A percentile compares a stretch with the other conserved stretches of the same genome.
Conservation (phyloP, 2,888 invertebrate species). For the Pristionchus mayeri region DNA sequence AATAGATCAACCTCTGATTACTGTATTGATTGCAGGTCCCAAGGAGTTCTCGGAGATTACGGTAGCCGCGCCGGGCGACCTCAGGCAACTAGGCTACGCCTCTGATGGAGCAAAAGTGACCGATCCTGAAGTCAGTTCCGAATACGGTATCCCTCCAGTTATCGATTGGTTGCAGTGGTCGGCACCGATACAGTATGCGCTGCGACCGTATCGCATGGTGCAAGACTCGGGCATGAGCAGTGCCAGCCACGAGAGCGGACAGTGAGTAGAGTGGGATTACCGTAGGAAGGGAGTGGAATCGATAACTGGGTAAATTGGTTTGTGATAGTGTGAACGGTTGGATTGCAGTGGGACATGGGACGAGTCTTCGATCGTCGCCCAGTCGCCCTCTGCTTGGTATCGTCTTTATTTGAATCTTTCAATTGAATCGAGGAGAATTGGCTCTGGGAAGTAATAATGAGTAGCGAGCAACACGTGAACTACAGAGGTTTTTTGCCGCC, state of each 20-base stretch:
- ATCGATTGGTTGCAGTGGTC: slow-evolving; percentile 41
- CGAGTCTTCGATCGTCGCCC: slow-evolving; percentile 53
- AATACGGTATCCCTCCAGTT: neutral
- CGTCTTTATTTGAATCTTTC: neutral
- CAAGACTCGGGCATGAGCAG: slow-evolving; percentile 37
- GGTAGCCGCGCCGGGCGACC: slow-evolving; percentile 57
- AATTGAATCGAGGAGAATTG: no score
- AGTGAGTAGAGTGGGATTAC: slow-evolving; percentile 36
- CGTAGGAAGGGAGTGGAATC: neutral
- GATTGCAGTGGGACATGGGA: slow-evolving; percentile 32
- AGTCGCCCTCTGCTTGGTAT: slow-evolving; percentile 60
- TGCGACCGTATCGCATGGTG: slow-evolving; percentile 33
- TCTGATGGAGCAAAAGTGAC: slow-evolving; percentile 53
- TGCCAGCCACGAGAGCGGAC: slow-evolving; percentile 45
- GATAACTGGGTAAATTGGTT: neutral
- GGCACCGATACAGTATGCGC: slow-evolving; percentile 28
- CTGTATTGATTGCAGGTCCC: slow-evolving; percentile 57
- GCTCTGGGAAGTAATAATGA: no score
- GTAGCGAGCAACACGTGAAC: no score
- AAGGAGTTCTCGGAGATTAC: slow-evolving; percentile 64
- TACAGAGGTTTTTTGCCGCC: no score
- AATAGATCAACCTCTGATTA: neutral
- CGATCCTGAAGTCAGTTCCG: slow-evolving; percentile 55
- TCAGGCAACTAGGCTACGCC: slow-evolving; percentile 53
- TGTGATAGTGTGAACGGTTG: neutral